phyloP scores from a whole-genome alignment of 2,797 vertebrate species.

The Alauda arvensis region DNA sequence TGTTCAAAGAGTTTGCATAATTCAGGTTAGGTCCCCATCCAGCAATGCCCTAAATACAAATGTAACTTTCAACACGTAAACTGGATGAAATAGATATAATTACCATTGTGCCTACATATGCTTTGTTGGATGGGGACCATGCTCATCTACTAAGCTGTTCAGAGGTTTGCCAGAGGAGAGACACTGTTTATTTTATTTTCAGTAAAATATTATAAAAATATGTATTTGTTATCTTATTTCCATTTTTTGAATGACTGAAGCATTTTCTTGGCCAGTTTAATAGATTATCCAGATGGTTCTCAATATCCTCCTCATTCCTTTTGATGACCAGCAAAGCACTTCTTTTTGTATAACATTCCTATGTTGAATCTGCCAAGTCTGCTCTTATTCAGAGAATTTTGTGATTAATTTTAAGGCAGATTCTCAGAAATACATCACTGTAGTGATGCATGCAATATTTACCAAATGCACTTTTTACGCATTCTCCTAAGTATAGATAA shows the following conservation, averaged over 20 bases:
- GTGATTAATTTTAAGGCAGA: not conserved
- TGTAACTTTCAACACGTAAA: not conserved
- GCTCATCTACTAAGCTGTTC: not conserved
- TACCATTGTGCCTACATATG: not conserved
- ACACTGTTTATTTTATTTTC: not conserved
- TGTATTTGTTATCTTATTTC: not conserved
- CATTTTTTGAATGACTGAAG: not conserved
- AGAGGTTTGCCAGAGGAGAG: not conserved
- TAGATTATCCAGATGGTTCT: not conserved
- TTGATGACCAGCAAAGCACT: not conserved
- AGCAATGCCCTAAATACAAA: not conserved
- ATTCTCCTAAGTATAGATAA: not conserved
- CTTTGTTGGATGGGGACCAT: not conserved
- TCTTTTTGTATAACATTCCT: not conserved
- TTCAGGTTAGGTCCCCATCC: not conserved
- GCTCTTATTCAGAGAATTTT: not conserved
- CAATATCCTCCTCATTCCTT: not conserved
- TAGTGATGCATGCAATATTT: not conserved
- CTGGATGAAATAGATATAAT: not conserved
- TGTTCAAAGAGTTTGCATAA: not conserved
- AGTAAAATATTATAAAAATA: not conserved
- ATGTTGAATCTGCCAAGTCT: not conserved
- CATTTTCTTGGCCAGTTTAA: slow-evolving; percentile 5
- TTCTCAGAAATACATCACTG: not conserved
- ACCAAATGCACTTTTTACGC: not conserved